Percentiles rank a stretch among this genome's conserved stretches.
Evolutionary conservation across 2,888 invertebrate species (phyloP).

Genomic region (Calameuta idolon): DNA sequence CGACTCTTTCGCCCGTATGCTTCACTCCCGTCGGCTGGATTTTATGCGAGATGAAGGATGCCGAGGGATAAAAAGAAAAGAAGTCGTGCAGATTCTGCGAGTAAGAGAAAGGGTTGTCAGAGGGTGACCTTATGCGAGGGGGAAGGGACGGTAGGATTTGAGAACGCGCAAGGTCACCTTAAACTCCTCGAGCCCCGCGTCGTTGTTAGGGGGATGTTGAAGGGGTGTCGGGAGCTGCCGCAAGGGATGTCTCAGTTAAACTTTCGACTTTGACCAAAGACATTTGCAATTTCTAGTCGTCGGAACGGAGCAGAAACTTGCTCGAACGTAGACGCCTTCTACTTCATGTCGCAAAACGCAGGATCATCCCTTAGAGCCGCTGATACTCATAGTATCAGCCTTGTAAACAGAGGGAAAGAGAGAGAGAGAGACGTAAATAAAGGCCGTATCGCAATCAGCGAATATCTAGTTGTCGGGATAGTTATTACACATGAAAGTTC

Average conservation of each 20-base stretch:
- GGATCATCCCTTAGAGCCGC: neutral
- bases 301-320: neutral
- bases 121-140: conserved; percentile 5
- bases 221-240: neutral
- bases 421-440: neutral
- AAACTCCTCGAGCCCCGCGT: neutral
- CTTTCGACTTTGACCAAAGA: neutral
- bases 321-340: neutral
- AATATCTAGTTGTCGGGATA: too few relatives aligned
- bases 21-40: neutral
- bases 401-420: neutral
- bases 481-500: neutral
- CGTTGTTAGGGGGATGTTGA: neutral
- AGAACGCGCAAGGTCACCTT: conserved; percentile 4
- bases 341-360: neutral
- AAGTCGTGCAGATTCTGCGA: neutral
- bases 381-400: neutral
- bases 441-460: neutral
- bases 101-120: neutral
- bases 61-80: neutral
- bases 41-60: neutral
- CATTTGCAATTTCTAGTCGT: neutral
- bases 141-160: neutral
- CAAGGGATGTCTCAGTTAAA: neutral
- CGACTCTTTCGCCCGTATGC: neutral